Conservation (phyloP, 1,140 invertebrate species). For the Phymorhynchus buccinoides region DNA sequence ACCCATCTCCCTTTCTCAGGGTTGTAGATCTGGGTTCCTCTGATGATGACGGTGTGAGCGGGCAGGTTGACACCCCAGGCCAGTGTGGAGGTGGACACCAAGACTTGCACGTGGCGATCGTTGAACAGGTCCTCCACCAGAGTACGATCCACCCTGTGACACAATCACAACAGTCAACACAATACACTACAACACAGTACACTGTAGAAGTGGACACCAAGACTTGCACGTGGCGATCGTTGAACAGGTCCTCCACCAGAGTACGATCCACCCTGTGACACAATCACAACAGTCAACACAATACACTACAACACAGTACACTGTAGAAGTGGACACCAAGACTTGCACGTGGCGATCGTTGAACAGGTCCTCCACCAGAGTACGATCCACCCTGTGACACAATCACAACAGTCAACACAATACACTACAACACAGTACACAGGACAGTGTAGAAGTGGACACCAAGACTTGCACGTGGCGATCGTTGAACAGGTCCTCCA, state of each 20-base stretch:
- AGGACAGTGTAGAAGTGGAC: too few species aligned
- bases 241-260: constrained; percentile 98
- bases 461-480: too few species aligned
- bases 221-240: constrained; percentile 97
- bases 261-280: constrained; percentile 96
- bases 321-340: constrained; percentile 96
- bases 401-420: too few species aligned
- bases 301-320: constrained; percentile 99
- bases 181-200: too few species aligned
- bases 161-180: too few species aligned
- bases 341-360: constrained; percentile 98
- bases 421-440: too few species aligned
- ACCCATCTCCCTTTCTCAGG: constrained; percentile 99
- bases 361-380: constrained; percentile 98
- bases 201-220: too few species aligned
- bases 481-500: too few species aligned
- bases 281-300: too few species aligned
- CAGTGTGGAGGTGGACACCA: constrained; percentile 98
- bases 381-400: constrained; percentile 95
- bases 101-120: constrained; percentile 96
- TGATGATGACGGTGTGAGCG: constrained; percentile 99
- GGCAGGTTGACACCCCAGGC: constrained; percentile 99
- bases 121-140: constrained; percentile 99
- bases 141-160: constrained; percentile 94
- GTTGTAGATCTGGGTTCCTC: constrained; percentile 98